These are phyloP conservation scores for Lutra lutra DNA, from an alignment of 2,797 vertebrate species.

Conservation along the genomic window DNA sequence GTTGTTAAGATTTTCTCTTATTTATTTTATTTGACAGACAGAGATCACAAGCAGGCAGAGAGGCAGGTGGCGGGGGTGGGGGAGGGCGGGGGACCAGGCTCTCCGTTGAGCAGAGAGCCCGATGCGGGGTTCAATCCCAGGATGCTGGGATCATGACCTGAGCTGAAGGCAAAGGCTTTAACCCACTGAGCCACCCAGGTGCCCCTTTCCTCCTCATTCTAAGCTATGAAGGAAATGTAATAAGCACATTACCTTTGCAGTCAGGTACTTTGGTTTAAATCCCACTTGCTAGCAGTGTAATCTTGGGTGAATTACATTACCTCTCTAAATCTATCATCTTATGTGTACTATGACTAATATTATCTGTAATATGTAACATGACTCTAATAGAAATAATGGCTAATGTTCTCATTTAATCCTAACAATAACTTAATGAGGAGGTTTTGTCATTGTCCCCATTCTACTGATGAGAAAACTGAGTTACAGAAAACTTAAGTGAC, in stretches of 20 bases:
- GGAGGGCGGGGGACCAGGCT: too few species aligned
- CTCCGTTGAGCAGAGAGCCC: too few species aligned
- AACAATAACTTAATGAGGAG: not conserved
- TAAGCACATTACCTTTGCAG: not conserved
- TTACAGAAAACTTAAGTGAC: not conserved
- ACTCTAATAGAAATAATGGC: not conserved
- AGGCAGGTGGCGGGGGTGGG: too few species aligned
- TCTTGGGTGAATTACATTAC: not conserved
- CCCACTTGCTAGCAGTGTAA: not conserved
- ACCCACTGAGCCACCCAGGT: too few species aligned
- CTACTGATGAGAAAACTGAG: not conserved
- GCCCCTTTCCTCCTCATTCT: not conserved
- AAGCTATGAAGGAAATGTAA: not conserved
- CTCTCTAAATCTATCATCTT: not conserved
- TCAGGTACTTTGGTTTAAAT: conserved; percentile 8
- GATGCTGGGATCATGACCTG: too few species aligned
- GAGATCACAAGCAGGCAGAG: too few species aligned
- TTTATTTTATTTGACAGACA: too few species aligned
- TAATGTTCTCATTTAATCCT: not conserved
- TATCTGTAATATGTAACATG: conserved; percentile 8
- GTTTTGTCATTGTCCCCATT: not conserved
- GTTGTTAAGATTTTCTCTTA: too few species aligned
- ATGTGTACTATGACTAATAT: not conserved
- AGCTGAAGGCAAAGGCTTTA: too few species aligned
- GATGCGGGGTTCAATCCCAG: too few species aligned